Evolutionary conservation across 1,140 invertebrate genomes (phyloP).

Genomic region (Drosophila quadrilineata): DNA sequence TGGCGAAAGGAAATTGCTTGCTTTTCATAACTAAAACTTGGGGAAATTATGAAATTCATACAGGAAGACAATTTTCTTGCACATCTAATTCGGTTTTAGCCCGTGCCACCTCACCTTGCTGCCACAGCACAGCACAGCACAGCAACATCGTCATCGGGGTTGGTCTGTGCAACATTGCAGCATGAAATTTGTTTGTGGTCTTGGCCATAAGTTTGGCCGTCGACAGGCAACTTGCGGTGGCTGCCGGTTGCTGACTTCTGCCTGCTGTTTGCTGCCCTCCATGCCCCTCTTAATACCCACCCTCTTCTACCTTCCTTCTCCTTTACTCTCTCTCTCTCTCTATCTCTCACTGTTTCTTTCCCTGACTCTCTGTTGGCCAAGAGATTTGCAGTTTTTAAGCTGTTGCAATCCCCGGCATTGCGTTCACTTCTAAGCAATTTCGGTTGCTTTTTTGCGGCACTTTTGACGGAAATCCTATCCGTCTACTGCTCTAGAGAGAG

Average conservation of each 20-base stretch:
- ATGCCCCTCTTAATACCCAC: background rate
- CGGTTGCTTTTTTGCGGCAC: constrained; percentile 46
- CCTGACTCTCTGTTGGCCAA: constrained; percentile 21
- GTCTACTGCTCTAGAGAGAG: constrained; percentile 24
- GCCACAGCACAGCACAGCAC: background rate
- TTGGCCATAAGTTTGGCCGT: constrained; percentile 79
- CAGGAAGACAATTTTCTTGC: constrained; percentile 80
- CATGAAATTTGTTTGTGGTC: constrained; percentile 77
- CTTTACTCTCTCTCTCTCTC: too few relatives aligned
- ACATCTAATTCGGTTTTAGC: constrained; percentile 72
- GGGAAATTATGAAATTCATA: constrained; percentile 81
- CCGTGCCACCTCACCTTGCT: background rate
- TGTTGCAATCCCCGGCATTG: constrained; percentile 12
- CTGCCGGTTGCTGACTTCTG: constrained; percentile 43
- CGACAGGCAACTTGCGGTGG: constrained; percentile 70
- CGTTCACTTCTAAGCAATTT: constrained; percentile 47
- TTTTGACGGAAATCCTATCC: constrained; percentile 76
- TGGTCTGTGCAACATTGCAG: constrained; percentile 42
- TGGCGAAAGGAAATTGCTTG: constrained; percentile 68
- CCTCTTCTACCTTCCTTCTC: background rate
- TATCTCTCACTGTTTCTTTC: too few relatives aligned
- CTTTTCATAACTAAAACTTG: constrained; percentile 78
- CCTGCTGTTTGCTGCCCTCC: constrained; percentile 6
- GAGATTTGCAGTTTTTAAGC: constrained; percentile 63
- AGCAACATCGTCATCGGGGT: background rate